Evolutionary conservation across 2,797 vertebrate species (phyloP).

Genomic region (Catharus ustulatus): DNA sequence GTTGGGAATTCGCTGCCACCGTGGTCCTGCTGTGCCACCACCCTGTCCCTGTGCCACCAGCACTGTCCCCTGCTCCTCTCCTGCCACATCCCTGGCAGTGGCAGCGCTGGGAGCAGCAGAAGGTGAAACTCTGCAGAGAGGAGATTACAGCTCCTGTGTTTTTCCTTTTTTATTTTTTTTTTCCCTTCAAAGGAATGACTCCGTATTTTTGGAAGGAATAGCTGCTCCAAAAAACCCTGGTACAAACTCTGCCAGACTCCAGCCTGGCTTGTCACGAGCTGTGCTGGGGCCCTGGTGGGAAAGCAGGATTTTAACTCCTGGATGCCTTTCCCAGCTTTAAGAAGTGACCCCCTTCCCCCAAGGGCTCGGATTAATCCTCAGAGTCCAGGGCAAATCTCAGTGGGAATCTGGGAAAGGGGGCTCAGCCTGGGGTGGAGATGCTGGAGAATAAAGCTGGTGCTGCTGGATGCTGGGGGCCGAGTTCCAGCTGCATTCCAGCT

Average conservation of each 20-base stretch:
- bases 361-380: background rate
- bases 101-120: background rate
- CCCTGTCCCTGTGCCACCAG: background rate
- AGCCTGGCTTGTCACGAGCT: background rate
- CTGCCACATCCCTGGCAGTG: background rate
- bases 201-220: conserved; percentile 61
- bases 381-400: background rate
- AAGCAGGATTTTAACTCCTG: conserved; percentile 30
- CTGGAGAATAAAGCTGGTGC: background rate
- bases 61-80: background rate
- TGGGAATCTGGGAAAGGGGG: background rate
- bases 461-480: background rate
- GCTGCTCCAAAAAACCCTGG: conserved; percentile 46
- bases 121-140: conserved; percentile 59
- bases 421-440: background rate
- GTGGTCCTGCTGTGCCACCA: background rate
- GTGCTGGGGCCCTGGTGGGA: background rate
- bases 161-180: too few species aligned
- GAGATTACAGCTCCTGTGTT: conserved; percentile 57
- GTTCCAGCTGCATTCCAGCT: background rate
- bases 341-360: background rate
- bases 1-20: fast-evolving
- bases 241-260: conserved; percentile 45
- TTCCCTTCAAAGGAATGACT: conserved; percentile 40
- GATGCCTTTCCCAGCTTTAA: background rate